These are phyloP conservation scores for Mustelus asterias DNA, from an alignment of 2,113 vertebrate genomes.

Conservation along the genomic window DNA sequence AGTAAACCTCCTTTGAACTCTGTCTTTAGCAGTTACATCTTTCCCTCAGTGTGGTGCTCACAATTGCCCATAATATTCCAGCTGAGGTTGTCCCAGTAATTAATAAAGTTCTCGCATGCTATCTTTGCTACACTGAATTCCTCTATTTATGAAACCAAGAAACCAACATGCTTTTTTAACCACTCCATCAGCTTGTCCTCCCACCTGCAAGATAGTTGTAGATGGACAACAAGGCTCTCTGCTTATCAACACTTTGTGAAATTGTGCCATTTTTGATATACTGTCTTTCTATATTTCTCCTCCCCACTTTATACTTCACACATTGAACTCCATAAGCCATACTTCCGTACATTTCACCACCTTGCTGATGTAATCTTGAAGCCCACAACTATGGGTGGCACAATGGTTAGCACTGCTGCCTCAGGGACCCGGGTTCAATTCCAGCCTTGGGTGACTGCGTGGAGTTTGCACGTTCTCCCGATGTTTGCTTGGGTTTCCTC, in stretches of 20 bases:
- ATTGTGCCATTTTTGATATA: background rate
- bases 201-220: background rate
- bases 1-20: background rate
- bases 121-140: background rate
- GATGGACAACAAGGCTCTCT: background rate
- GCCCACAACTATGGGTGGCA: background rate
- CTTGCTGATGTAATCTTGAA: background rate
- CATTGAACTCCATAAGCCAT: background rate
- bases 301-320: background rate
- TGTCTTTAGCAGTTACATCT: background rate
- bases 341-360: background rate
- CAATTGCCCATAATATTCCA: background rate
- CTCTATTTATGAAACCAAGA: background rate
- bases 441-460: too few species aligned
- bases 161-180: background rate
- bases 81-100: background rate
- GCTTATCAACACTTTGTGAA: background rate
- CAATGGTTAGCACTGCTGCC: too few species aligned
- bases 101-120: background rate
- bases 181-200: background rate
- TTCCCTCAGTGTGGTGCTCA: background rate
- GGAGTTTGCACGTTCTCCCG: too few species aligned
- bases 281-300: background rate
- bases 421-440: too few species aligned
- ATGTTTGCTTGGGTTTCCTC: too few species aligned